Evolutionary conservation across 2,113 vertebrate genomes (phyloP).

Genomic region (Gnathonemus longibarbis): DNA sequence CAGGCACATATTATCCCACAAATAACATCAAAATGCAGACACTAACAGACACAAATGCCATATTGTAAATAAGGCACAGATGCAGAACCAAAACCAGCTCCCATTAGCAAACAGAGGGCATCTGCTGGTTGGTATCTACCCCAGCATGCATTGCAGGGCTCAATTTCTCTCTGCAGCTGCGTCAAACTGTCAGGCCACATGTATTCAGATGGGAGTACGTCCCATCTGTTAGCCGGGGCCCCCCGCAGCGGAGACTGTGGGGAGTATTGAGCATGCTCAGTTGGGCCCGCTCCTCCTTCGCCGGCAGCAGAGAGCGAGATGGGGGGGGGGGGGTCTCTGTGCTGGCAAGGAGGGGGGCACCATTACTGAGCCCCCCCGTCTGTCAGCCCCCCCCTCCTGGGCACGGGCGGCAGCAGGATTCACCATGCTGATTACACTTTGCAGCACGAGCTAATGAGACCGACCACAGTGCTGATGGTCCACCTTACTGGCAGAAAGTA

Average conservation of each 20-base stretch:
- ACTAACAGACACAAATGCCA: slow-evolving; percentile 7
- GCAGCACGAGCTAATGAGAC: slow-evolving; percentile 13
- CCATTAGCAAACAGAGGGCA: background rate
- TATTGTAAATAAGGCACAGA: slow-evolving; percentile 1
- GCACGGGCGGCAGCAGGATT: background rate
- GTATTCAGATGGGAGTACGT: slow-evolving; percentile 42
- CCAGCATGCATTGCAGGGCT: slow-evolving; percentile 13
- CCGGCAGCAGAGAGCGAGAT: background rate
- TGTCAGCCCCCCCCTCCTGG: background rate
- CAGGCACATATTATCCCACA: background rate
- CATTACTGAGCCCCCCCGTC: background rate
- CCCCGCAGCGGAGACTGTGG: slow-evolving; percentile 45
- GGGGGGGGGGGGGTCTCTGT: background rate
- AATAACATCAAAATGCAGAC: slow-evolving; percentile 1
- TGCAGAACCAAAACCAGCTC: background rate
- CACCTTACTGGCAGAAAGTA: background rate
- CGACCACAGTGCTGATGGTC: background rate
- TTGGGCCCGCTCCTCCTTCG: slow-evolving; percentile 18
- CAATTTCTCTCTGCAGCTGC: background rate
- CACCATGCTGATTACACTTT: background rate
- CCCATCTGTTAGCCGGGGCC: slow-evolving; percentile 40
- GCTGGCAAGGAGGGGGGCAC: background rate
- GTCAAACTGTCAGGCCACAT: slow-evolving; percentile 58
- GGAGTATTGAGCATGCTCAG: slow-evolving; percentile 42
- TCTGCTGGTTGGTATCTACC: background rate